phyloP scores from a whole-genome alignment of 2,797 vertebrate species.

The Coregonus sp. region DNA sequence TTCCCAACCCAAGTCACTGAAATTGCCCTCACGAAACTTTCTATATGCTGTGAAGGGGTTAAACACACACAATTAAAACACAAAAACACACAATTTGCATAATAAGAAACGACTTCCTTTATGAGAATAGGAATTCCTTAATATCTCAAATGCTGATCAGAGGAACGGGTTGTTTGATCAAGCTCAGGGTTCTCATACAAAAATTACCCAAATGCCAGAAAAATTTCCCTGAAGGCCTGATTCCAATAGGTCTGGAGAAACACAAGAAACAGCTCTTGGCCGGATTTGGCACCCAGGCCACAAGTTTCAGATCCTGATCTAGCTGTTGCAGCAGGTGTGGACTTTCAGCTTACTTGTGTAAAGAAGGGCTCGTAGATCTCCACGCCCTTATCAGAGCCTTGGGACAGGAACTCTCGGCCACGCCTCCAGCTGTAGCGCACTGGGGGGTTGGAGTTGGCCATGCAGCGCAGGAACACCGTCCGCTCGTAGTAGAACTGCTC shows the following conservation, averaged over 20 bases:
- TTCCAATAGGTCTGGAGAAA: no score
- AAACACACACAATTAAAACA: no score
- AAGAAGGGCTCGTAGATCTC: constrained; percentile 98
- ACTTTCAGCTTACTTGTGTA: constrained; percentile 83
- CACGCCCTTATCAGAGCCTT: constrained; percentile 91
- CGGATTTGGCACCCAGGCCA: not conserved
- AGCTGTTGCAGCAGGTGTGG: not conserved
- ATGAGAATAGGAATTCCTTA: no score
- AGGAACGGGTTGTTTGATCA: no score
- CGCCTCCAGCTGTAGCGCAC: constrained; percentile 92
- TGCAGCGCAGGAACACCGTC: constrained; percentile 93
- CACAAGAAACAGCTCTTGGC: no score
- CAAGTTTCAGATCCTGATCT: not conserved
- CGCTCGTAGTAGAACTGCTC: constrained; percentile 96
- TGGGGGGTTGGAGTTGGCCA: constrained; percentile 90
- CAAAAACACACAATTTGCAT: no score
- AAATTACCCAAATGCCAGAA: no score
- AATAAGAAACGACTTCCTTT: no score
- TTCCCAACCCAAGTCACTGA: not conserved
- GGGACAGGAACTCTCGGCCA: constrained; percentile 84
- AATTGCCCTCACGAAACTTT: not conserved
- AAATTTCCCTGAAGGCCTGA: no score
- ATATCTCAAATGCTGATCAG: no score
- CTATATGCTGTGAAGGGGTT: no score
- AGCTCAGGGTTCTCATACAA: no score